Evolutionary conservation across 2,113 vertebrate genomes (phyloP).

Genomic region (Ivindomyrus marchei): DNA sequence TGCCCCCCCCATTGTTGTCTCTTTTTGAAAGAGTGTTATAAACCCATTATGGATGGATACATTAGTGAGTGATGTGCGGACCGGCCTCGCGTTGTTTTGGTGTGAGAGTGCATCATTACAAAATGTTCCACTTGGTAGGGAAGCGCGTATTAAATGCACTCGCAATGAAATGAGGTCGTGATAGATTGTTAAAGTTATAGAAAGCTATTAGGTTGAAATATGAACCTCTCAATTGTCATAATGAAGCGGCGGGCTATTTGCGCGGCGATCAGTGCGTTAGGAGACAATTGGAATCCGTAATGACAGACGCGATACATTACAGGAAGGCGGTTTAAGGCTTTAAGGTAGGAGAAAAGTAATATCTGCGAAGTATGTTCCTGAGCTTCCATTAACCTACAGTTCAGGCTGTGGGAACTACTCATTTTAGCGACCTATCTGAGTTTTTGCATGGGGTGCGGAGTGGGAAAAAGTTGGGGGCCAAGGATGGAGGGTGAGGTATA

Average conservation of each 20-base stretch:
- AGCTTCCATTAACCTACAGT: slow-evolving; percentile 46
- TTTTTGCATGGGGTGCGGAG: not conserved
- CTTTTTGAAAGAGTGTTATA: slow-evolving; percentile 65
- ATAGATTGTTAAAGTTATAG: slow-evolving; percentile 81
- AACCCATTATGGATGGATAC: slow-evolving; percentile 74
- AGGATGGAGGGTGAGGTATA: not conserved
- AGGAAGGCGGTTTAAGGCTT: slow-evolving; percentile 49
- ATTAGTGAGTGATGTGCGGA: slow-evolving; percentile 74
- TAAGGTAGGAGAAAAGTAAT: slow-evolving; percentile 58
- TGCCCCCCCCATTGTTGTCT: slow-evolving; percentile 53
- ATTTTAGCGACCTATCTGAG: slow-evolving; percentile 9
- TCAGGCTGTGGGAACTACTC: slow-evolving; percentile 17
- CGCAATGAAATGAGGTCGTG: slow-evolving; percentile 77
- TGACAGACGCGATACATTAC: slow-evolving; percentile 56
- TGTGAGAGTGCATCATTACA: slow-evolving; percentile 77
- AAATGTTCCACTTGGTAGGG: slow-evolving; percentile 72
- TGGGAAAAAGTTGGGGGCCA: not conserved
- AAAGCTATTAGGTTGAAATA: slow-evolving; percentile 76
- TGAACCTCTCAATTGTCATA: slow-evolving; percentile 75
- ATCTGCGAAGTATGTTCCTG: slow-evolving; percentile 44
- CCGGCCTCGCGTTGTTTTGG: slow-evolving; percentile 59
- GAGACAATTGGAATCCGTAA: slow-evolving; percentile 64
- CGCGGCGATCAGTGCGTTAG: slow-evolving; percentile 64
- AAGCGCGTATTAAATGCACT: slow-evolving; percentile 69
- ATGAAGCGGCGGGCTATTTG: slow-evolving; percentile 70